Percentiles rank a stretch among this genome's conserved stretches.
Conservation (phyloP, 2,113 vertebrate genomes). For the Xiphias gladius region DNA sequence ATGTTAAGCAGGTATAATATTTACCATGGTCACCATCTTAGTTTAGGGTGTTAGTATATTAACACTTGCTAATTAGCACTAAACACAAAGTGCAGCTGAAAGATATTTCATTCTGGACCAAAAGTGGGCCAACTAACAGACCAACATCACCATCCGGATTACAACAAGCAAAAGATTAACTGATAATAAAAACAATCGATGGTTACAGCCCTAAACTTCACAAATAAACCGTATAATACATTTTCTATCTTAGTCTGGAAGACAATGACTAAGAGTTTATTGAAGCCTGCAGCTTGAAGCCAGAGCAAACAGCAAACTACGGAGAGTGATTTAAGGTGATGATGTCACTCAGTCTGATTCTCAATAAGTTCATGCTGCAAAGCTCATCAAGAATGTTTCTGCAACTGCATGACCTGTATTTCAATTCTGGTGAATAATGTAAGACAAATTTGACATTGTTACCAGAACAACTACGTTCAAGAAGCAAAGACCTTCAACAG, state of each 20-base stretch:
- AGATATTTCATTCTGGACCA: background rate
- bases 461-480: constrained; percentile 24
- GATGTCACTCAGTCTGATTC: background rate
- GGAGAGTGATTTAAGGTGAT: constrained; percentile 7
- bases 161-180: too few species aligned
- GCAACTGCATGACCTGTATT: constrained; percentile 4
- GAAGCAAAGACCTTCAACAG: constrained; percentile 10
- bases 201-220: background rate
- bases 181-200: background rate
- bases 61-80: too few species aligned
- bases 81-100: background rate
- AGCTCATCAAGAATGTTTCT: constrained; percentile 30
- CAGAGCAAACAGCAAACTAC: constrained; percentile 23
- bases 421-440: constrained; percentile 31
- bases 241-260: background rate
- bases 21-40: background rate
- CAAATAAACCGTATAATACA: background rate
- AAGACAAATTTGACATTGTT: constrained; percentile 6
- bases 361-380: constrained; percentile 16
- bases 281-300: background rate
- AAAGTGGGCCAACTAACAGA: background rate
- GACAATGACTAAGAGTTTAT: background rate
- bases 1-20: too few species aligned
- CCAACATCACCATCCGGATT: background rate
- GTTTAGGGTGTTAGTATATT: background rate